Percentiles rank a stretch among this genome's conserved stretches.
These are phyloP conservation scores for Patiria pectinifera DNA, from an alignment of 53 echinoderm and acorn worm species.

Conservation along the genomic window DNA sequence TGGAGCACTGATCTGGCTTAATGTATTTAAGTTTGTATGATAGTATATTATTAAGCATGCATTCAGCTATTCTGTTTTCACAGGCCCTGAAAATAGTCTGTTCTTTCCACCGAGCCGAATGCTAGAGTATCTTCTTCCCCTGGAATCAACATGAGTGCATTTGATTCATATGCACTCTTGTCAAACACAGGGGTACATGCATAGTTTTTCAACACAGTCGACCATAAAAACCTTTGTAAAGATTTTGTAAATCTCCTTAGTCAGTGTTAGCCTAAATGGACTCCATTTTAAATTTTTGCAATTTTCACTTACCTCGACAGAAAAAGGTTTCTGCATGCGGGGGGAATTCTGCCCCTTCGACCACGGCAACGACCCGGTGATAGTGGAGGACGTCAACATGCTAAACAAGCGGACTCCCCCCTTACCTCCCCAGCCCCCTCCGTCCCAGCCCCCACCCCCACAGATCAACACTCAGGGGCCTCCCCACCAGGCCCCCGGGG, in stretches of 20 bases:
- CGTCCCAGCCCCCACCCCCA: slow-evolving; percentile 75
- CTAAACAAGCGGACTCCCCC: slow-evolving; percentile 22
- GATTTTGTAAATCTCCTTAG: neutral
- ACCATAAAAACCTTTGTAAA: no score
- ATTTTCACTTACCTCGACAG: slow-evolving; percentile 41
- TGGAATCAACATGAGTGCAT: slow-evolving; percentile 64
- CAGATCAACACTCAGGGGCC: slow-evolving; percentile 35
- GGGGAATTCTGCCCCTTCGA: slow-evolving; percentile 96
- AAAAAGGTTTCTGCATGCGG: slow-evolving; percentile 97
- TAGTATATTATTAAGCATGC: neutral
- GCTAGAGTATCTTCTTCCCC: slow-evolving; percentile 32
- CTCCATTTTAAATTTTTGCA: neutral
- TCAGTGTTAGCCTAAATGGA: neutral
- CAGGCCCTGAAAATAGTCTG: neutral
- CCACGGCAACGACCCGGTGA: slow-evolving; percentile 93
- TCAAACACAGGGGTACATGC: slow-evolving; percentile 60
- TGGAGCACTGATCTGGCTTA: neutral
- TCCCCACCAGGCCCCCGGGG: neutral
- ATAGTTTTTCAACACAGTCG: neutral
- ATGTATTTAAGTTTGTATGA: neutral
- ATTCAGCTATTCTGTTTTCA: neutral
- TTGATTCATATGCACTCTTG: slow-evolving; percentile 16
- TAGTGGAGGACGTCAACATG: slow-evolving; percentile 84
- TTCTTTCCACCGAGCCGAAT: slow-evolving; percentile 19
- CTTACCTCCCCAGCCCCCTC: slow-evolving; percentile 56